A percentile compares a stretch with the other conserved stretches of the same genome.
These are phyloP conservation scores for Agrochola litura DNA, from an alignment of 2,888 invertebrate species.

Conservation along the genomic window DNA sequence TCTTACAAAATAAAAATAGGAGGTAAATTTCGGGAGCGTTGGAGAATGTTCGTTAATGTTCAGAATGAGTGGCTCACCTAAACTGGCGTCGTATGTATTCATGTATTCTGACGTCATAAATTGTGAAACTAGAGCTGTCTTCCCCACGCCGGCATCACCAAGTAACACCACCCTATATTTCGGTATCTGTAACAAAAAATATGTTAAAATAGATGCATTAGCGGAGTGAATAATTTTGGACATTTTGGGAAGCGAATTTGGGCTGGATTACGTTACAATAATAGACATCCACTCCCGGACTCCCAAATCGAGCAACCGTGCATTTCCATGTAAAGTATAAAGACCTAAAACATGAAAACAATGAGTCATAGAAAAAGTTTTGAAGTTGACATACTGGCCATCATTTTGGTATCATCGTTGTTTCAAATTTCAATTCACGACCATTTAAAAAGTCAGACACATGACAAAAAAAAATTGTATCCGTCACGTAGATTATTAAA, in stretches of 20 bases:
- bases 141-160: slow-evolving; percentile 96
- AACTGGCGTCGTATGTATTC: slow-evolving; percentile 97
- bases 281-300: too few relatives aligned
- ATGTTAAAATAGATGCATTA: slow-evolving; percentile 21
- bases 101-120: slow-evolving; percentile 99
- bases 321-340: not conserved
- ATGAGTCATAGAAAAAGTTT: too few relatives aligned
- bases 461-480: too few relatives aligned
- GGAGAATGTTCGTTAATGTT: slow-evolving; percentile 18
- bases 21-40: slow-evolving; percentile 27
- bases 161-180: slow-evolving; percentile 96
- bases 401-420: not conserved
- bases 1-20: slow-evolving; percentile 21
- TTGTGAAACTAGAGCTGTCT: slow-evolving; percentile 97
- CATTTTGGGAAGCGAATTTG: not conserved
- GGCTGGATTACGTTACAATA: not conserved
- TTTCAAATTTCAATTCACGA: not conserved
- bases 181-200: slow-evolving; percentile 83
- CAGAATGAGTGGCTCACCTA: slow-evolving; percentile 91
- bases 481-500: too few relatives aligned
- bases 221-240: not conserved
- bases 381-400: not conserved
- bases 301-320: not conserved
- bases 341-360: not conserved
- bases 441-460: not conserved